phyloP scores from a whole-genome alignment of 2,888 invertebrate genomes.

The Athalia rosae region DNA sequence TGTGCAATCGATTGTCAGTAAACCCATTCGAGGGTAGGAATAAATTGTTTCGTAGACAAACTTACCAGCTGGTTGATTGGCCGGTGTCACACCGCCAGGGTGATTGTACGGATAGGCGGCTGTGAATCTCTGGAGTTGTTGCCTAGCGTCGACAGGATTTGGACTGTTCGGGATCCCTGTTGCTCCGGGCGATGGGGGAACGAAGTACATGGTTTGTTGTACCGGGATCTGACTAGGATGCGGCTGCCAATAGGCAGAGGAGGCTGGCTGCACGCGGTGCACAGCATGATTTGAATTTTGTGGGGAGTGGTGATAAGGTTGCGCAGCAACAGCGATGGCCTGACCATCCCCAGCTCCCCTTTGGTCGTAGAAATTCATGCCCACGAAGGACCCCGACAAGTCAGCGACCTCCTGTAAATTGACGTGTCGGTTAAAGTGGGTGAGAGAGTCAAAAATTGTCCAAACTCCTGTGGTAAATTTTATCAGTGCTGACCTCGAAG shows the following conservation, averaged over 20 bases:
- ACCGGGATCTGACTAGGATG: slow-evolving; percentile 68
- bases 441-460: neutral
- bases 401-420: slow-evolving; percentile 64
- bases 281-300: slow-evolving; percentile 60
- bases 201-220: slow-evolving; percentile 70
- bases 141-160: slow-evolving; percentile 60
- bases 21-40: neutral
- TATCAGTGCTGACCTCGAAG: slow-evolving; percentile 17
- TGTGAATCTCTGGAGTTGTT: slow-evolving; percentile 62
- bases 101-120: slow-evolving; percentile 65
- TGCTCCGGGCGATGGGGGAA: slow-evolving; percentile 63
- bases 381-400: slow-evolving; percentile 69
- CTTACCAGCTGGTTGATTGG: slow-evolving; percentile 67
- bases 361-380: slow-evolving; percentile 70
- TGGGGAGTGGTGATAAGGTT: slow-evolving; percentile 63
- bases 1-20: neutral
- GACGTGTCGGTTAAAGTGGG: neutral
- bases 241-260: slow-evolving; percentile 69
- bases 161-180: slow-evolving; percentile 66
- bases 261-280: slow-evolving; percentile 59
- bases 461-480: no score
- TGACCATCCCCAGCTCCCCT: slow-evolving; percentile 60
- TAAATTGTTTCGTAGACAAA: neutral
- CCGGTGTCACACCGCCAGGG: slow-evolving; percentile 61
- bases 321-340: slow-evolving; percentile 57